These are phyloP conservation scores for Cryptophagus acutangulus DNA, from an alignment of 2,888 invertebrate genomes.

Conservation along the genomic window DNA sequence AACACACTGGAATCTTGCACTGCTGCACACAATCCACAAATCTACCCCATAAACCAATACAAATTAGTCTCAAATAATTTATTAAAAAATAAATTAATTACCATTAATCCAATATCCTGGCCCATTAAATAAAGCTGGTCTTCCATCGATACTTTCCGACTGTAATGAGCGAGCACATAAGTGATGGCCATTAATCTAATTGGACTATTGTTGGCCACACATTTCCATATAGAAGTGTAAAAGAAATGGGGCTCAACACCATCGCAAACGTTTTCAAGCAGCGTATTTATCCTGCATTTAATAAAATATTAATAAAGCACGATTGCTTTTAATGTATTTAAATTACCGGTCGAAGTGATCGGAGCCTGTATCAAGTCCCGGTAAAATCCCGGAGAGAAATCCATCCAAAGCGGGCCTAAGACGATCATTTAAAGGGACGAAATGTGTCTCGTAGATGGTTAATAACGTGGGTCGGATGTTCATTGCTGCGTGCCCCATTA, in stretches of 20 bases:
- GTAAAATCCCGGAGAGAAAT: constrained; percentile 79
- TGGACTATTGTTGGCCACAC: constrained; percentile 72
- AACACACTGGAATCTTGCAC: constrained; percentile 75
- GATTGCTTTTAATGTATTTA: constrained; percentile 21
- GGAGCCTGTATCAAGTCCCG: constrained; percentile 82
- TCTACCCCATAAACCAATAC: constrained; percentile 45
- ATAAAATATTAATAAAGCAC: constrained; percentile 36
- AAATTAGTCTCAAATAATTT: background rate
- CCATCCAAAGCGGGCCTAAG: constrained; percentile 79
- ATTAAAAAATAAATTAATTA: constrained; percentile 37
- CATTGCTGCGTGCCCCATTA: constrained; percentile 84
- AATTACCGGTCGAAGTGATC: constrained; percentile 72
- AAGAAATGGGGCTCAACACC: constrained; percentile 75
- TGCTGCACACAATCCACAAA: constrained; percentile 71
- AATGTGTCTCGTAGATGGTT: constrained; percentile 80
- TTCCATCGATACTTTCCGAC: constrained; percentile 70
- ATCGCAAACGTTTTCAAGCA: constrained; percentile 67
- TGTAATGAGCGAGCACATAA: constrained; percentile 74
- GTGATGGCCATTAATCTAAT: constrained; percentile 78
- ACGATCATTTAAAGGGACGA: constrained; percentile 73
- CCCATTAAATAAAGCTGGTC: constrained; percentile 81
- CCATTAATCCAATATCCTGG: constrained; percentile 77
- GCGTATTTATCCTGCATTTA: constrained; percentile 55
- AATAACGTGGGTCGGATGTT: constrained; percentile 78
- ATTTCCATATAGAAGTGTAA: constrained; percentile 85